These are phyloP conservation scores for Sapajus apella DNA, from an alignment of 2,113 vertebrate genomes.

Conservation along the genomic window DNA sequence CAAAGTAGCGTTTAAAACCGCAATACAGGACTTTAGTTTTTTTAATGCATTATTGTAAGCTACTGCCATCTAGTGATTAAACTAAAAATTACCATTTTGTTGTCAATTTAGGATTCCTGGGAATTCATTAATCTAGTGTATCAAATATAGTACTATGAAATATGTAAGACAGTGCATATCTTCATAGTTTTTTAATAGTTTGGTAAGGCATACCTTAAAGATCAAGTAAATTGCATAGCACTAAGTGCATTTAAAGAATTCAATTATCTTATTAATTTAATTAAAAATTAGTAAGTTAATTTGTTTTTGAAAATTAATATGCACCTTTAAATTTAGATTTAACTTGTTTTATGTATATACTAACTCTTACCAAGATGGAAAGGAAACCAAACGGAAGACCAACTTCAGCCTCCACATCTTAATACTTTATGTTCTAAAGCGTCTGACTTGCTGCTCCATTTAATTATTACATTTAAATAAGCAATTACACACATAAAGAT, in stretches of 20 bases:
- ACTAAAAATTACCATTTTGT: background rate
- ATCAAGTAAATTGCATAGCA: background rate
- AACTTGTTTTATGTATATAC: background rate
- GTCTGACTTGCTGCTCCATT: background rate
- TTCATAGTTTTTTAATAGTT: background rate
- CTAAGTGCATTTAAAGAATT: background rate
- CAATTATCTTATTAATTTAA: background rate
- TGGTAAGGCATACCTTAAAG: background rate
- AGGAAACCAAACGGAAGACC: background rate
- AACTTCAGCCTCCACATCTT: background rate
- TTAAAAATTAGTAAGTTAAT: background rate
- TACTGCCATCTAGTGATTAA: constrained; percentile 64
- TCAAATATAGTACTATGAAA: background rate
- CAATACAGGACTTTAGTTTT: background rate
- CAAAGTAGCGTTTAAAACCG: background rate
- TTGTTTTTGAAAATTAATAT: background rate
- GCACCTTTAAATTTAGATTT: background rate
- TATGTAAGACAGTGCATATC: background rate
- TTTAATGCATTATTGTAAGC: background rate
- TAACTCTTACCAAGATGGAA: background rate
- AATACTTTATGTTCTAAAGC: background rate
- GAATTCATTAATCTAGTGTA: background rate
- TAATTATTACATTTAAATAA: constrained; percentile 26
- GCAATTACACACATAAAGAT: background rate
- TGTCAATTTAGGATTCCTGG: background rate